These are phyloP conservation scores for Capromys pilorides DNA, from an alignment of 2,797 vertebrate species.

Conservation along the genomic window DNA sequence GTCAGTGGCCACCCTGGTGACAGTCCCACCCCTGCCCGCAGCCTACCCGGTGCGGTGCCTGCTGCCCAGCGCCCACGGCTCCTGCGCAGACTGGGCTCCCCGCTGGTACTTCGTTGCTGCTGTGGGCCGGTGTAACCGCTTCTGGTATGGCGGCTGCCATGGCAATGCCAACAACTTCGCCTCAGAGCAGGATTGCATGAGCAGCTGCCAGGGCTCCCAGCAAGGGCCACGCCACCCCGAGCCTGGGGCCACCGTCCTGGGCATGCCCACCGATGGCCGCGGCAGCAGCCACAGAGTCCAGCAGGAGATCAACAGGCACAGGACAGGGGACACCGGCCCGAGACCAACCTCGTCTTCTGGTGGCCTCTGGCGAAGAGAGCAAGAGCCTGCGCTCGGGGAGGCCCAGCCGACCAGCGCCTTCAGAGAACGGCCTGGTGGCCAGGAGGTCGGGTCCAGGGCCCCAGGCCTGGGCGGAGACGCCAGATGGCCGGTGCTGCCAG, in stretches of 20 bases:
- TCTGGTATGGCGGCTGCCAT: constrained; percentile 96
- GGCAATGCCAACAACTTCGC: constrained; percentile 96
- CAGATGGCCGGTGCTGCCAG: background rate
- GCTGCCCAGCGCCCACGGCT: constrained; percentile 91
- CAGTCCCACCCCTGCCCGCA: constrained; percentile 60
- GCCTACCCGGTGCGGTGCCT: constrained; percentile 88
- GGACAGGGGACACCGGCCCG: background rate
- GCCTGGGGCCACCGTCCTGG: constrained; percentile 57
- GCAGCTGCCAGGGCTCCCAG: constrained; percentile 81
- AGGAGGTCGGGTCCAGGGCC: background rate
- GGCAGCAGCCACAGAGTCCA: background rate
- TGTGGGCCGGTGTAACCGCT: constrained; percentile 91
- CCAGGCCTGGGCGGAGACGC: background rate
- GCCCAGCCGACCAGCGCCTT: background rate
- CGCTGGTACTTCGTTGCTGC: constrained; percentile 91
- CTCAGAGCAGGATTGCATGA: constrained; percentile 90
- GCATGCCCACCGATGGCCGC: background rate
- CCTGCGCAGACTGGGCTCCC: constrained; percentile 90
- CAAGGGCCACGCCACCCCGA: background rate
- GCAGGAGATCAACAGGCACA: constrained; percentile 43
- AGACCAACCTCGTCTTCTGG: constrained; percentile 31
- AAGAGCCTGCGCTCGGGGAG: background rate
- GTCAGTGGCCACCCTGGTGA: background rate
- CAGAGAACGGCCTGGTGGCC: background rate
- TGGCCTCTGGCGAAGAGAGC: background rate